Evolutionary conservation across 2,113 vertebrate species (phyloP).

Genomic region (Cheirogaleus medius): DNA sequence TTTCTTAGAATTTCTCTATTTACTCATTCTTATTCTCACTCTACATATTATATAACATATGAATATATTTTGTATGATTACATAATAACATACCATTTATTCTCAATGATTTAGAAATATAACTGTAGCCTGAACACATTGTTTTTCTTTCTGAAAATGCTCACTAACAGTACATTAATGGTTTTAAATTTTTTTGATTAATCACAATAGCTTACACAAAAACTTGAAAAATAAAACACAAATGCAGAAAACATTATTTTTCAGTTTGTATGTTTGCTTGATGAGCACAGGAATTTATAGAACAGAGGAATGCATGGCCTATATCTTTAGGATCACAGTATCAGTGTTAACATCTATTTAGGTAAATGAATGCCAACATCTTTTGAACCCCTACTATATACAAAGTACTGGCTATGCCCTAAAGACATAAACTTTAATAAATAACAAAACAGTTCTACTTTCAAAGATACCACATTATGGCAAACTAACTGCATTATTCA

Average conservation of each 20-base stretch:
- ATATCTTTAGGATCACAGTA: neutral
- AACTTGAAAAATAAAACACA: slow-evolving; percentile 19
- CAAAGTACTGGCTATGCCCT: neutral
- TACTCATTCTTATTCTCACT: neutral
- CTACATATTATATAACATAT: neutral
- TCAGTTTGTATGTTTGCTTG: neutral
- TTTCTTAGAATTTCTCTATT: neutral
- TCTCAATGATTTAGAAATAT: neutral
- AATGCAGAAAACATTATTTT: neutral
- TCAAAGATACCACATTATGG: neutral
- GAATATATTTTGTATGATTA: neutral
- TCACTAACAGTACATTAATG: neutral
- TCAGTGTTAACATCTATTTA: neutral
- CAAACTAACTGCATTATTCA: neutral
- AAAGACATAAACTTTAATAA: neutral
- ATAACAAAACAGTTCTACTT: neutral
- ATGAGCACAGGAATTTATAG: neutral
- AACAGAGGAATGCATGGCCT: neutral
- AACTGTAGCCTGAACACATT: neutral
- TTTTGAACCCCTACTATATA: neutral
- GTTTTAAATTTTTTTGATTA: neutral
- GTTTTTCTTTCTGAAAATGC: slow-evolving; percentile 4
- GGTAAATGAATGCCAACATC: neutral
- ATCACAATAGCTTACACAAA: neutral
- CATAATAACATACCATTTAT: neutral